Evolutionary conservation across 2,797 vertebrate genomes (phyloP).

Genomic region (Steatocranus sp.): DNA sequence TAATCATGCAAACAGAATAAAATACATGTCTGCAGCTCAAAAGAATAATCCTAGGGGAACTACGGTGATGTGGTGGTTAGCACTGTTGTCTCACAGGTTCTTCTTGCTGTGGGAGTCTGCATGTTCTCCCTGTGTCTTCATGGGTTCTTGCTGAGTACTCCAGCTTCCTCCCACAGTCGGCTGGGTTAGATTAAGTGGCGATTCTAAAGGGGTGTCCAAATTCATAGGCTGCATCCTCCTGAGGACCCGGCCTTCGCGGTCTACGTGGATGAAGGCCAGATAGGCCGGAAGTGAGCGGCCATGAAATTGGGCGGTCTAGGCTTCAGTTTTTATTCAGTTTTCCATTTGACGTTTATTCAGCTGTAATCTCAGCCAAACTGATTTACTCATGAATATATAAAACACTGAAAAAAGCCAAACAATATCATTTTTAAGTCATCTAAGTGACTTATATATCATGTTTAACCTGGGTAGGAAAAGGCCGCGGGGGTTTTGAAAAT

Average conservation of each 20-base stretch:
- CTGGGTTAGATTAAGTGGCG: not conserved
- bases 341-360: not conserved
- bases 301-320: not conserved
- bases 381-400: not conserved
- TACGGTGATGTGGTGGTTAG: not conserved
- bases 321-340: not conserved
- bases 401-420: not conserved
- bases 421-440: not conserved
- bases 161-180: not conserved
- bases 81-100: not conserved
- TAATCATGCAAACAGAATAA: not conserved
- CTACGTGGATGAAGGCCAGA: not conserved
- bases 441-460: not conserved
- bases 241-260: fast-evolving
- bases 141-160: not conserved
- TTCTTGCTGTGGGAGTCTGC: not conserved
- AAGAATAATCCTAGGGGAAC: not conserved
- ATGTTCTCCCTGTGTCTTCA: not conserved
- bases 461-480: not conserved
- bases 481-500: not conserved
- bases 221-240: not conserved
- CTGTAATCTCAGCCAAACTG: not conserved
- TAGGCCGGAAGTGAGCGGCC: not conserved
- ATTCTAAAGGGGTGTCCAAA: not conserved
- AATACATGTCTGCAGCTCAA: not conserved